These are phyloP conservation scores for Raillietiella orientalis DNA, from an alignment of 2,888 invertebrate genomes.

Conservation along the genomic window DNA sequence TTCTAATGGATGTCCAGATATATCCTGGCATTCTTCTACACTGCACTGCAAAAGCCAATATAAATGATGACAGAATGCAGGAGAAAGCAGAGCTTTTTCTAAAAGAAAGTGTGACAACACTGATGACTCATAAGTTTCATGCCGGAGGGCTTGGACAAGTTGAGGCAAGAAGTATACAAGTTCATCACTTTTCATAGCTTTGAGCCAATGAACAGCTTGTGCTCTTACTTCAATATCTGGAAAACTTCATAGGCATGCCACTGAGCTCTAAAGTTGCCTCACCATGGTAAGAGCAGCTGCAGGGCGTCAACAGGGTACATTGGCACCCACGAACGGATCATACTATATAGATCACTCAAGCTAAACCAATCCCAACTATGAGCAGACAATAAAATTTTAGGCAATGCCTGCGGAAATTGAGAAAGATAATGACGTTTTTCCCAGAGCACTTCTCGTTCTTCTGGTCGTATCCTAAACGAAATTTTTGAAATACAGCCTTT, in stretches of 20 bases:
- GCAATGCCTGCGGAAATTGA: conserved; percentile 45
- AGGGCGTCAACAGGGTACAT: conserved; percentile 62
- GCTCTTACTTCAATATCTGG: conserved; percentile 50
- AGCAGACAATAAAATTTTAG: conserved; percentile 45
- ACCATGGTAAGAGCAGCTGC: conserved; percentile 72
- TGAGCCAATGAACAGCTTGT: conserved; percentile 49
- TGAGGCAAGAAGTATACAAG: conserved; percentile 75
- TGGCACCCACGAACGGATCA: conserved; percentile 55
- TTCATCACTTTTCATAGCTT: conserved; percentile 47
- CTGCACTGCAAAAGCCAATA: conserved; percentile 70
- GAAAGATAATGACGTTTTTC: conserved; percentile 69
- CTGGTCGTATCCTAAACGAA: too few species aligned
- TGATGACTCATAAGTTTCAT: conserved; percentile 46
- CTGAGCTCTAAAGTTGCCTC: too few species aligned
- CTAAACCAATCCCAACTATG: conserved; percentile 73
- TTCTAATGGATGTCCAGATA: too few species aligned
- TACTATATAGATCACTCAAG: conserved; percentile 47
- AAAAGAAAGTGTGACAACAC: conserved; percentile 52
- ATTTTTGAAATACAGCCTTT: conserved; percentile 8
- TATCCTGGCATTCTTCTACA: too few species aligned
- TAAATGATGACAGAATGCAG: conserved; percentile 68
- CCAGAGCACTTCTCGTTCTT: conserved; percentile 35
- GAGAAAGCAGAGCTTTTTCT: conserved; percentile 47
- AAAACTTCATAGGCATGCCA: background rate
- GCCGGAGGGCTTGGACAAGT: conserved; percentile 57